Conservation (phyloP, 2,888 invertebrate genomes). For the Pollenia amentaria region DNA sequence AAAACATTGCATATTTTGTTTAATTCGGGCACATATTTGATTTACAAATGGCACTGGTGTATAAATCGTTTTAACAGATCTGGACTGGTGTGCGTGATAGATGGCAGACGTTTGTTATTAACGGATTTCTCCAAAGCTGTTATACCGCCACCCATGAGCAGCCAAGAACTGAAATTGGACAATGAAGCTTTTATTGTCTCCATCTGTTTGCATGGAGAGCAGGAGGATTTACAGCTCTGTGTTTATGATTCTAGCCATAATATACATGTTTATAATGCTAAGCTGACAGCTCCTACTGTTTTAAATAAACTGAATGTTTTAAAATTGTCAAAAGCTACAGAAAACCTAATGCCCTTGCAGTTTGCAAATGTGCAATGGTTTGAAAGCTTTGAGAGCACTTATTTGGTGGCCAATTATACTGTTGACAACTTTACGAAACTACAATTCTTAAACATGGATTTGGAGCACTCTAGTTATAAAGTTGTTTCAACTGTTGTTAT, state of each 20-base stretch:
- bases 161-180: conserved; percentile 85
- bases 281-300: neutral
- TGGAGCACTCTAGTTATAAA: neutral
- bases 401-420: conserved; percentile 45
- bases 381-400: conserved; percentile 37
- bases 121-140: conserved; percentile 90
- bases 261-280: conserved; percentile 72
- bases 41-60: conserved; percentile 89
- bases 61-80: conserved; percentile 85
- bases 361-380: conserved; percentile 63
- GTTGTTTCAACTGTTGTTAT: neutral
- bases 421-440: conserved; percentile 23
- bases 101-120: conserved; percentile 89
- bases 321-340: neutral
- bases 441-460: conserved; percentile 42
- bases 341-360: conserved; percentile 53
- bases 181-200: conserved; percentile 86
- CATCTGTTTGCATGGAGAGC: conserved; percentile 85
- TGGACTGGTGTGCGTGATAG: conserved; percentile 90
- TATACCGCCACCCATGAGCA: conserved; percentile 94
- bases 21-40: conserved; percentile 85
- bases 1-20: conserved; percentile 87
- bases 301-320: conserved; percentile 21
- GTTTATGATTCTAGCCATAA: conserved; percentile 77
- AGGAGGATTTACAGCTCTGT: conserved; percentile 71